A percentile compares a stretch with the other conserved stretches of the same genome.
Evolutionary conservation across 2,797 vertebrate species (phyloP).

Genomic region (Knipowitschia caucasica): DNA sequence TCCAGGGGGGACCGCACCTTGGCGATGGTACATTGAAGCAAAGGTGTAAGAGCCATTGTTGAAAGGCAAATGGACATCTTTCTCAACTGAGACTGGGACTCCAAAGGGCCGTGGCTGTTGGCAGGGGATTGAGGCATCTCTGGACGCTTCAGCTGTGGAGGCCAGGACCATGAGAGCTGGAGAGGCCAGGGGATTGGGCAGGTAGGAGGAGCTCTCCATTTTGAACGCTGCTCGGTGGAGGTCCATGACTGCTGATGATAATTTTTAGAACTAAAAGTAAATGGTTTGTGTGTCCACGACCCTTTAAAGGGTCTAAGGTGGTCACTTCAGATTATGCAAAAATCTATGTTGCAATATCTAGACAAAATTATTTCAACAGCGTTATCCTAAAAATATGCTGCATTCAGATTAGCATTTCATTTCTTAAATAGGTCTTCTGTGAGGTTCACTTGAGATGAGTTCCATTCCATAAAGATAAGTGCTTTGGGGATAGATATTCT

Average conservation of each 20-base stretch:
- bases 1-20: conserved; percentile 89
- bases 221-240: conserved; percentile 99
- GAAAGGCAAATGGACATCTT: conserved; percentile 97
- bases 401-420: conserved; percentile 23
- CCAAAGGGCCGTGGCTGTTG: conserved; percentile 96
- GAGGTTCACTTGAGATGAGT: conserved; percentile 23
- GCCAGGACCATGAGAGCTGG: conserved; percentile 98
- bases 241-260: conserved; percentile 84
- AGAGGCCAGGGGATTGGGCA: conserved; percentile 96
- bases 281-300: conserved; percentile 44
- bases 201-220: conserved; percentile 99
- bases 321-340: conserved; percentile 24
- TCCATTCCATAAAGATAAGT: conserved; percentile 33
- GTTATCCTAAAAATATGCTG: conserved; percentile 19
- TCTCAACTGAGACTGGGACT: conserved; percentile 92
- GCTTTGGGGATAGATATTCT: conserved; percentile 18
- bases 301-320: conserved; percentile 42
- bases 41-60: conserved; percentile 98
- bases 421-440: conserved; percentile 21
- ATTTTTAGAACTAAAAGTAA: conserved; percentile 48
- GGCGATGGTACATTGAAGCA: conserved; percentile 98
- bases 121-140: conserved; percentile 95
- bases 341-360: conserved; percentile 28
- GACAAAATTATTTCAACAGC: conserved; percentile 37
- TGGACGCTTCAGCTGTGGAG: conserved; percentile 95